Evolutionary conservation across 2,888 invertebrate genomes (phyloP).

Genomic region (Hydroisotoma schaefferi): DNA sequence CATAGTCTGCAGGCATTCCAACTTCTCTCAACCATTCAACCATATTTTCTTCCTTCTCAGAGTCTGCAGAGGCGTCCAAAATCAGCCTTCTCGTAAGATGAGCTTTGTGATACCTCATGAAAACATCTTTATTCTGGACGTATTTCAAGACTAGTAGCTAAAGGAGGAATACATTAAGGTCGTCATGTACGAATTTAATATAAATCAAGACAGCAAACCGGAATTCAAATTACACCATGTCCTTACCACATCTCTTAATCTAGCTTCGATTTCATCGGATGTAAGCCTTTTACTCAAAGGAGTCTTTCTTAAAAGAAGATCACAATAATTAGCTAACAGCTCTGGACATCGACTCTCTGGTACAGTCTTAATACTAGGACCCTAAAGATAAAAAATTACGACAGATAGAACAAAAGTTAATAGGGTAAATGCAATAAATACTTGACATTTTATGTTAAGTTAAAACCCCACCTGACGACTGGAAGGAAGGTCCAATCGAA

Average conservation of each 20-base stretch:
- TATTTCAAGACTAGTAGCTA: conserved; percentile 91
- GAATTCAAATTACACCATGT: not conserved
- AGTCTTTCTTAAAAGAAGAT: conserved; percentile 94
- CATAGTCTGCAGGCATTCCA: conserved; percentile 99
- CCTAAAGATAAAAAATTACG: conserved; percentile 54
- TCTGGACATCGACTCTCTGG: conserved; percentile 99
- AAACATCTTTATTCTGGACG: conserved; percentile 98
- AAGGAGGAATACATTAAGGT: conserved; percentile 33
- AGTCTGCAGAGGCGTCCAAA: conserved; percentile 96
- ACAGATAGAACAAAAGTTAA: not conserved
- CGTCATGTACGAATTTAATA: not conserved
- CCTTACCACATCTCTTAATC: conserved; percentile 57
- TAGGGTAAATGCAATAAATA: not conserved
- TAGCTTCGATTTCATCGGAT: conserved; percentile 92
- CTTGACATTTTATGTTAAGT: not conserved
- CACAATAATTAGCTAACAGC: conserved; percentile 97
- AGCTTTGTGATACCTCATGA: conserved; percentile 99
- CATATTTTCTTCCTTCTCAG: conserved; percentile 99
- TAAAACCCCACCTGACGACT: conserved; percentile 55
- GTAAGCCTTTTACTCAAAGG: conserved; percentile 93
- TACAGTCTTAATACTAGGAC: conserved; percentile 53
- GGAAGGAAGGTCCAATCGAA: conserved; percentile 59
- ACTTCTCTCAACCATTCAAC: conserved; percentile 84
- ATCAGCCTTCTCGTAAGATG: conserved; percentile 94
- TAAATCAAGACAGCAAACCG: not conserved